Conservation (phyloP, 2,797 vertebrate species). For the Chelmon rostratus region DNA sequence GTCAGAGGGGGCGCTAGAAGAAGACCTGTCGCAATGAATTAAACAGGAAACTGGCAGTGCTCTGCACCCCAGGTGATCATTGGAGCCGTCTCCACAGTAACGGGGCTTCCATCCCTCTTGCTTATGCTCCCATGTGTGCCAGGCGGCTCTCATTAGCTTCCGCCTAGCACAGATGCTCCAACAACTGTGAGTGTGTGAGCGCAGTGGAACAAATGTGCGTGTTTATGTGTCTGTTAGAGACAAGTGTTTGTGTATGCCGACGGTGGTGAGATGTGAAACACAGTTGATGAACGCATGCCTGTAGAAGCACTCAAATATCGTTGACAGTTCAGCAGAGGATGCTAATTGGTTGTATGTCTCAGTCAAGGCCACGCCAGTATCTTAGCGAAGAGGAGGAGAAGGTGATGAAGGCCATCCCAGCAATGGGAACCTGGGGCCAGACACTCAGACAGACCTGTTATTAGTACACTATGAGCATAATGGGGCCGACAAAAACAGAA, state of each 20-base stretch:
- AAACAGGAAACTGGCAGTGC: slow-evolving; percentile 43
- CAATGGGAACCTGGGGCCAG: slow-evolving; percentile 48
- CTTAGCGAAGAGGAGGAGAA: slow-evolving; percentile 11
- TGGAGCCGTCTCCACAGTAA: slow-evolving; percentile 58
- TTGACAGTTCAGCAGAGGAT: slow-evolving; percentile 30
- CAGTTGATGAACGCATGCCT: slow-evolving; percentile 33
- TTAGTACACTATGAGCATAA: slow-evolving; percentile 54
- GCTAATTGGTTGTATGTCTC: slow-evolving; percentile 49
- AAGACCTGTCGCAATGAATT: slow-evolving; percentile 68
- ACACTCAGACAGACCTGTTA: slow-evolving; percentile 55
- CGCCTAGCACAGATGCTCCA: slow-evolving; percentile 38
- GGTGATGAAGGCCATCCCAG: slow-evolving; percentile 36
- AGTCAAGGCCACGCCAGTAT: slow-evolving; percentile 45
- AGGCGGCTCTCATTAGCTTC: slow-evolving; percentile 59
- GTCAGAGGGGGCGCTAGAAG: slow-evolving; percentile 66
- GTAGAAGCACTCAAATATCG: slow-evolving; percentile 16
- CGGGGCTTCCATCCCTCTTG: slow-evolving; percentile 17
- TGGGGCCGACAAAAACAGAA: slow-evolving; percentile 33
- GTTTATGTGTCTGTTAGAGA: slow-evolving; percentile 4
- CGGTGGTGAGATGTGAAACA: slow-evolving; percentile 24
- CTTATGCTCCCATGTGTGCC: slow-evolving; percentile 35
- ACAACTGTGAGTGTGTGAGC: slow-evolving; percentile 27
- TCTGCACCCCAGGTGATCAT: slow-evolving; percentile 49
- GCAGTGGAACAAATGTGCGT: slow-evolving; percentile 10
- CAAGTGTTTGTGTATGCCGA: slow-evolving; percentile 4